Evolutionary conservation across 2,888 invertebrate species (phyloP), one percentile per base, ranked within the genome.

Genomic region (Tiphia femorata): DNA sequence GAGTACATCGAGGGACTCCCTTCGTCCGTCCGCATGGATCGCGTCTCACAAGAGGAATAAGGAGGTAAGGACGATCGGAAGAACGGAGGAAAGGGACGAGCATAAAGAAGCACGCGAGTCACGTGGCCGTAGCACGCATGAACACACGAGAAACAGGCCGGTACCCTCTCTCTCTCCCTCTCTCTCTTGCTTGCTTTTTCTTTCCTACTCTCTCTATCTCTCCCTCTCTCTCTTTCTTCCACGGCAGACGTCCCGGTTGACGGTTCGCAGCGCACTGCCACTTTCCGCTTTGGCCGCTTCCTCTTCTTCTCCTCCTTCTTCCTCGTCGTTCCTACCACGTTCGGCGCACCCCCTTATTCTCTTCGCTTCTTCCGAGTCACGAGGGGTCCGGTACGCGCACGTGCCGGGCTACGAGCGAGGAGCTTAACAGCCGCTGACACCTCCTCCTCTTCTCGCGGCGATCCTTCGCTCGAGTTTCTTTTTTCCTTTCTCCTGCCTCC

Each of bases 261-360:
- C 67, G 75, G 76, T 74, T 67, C 75, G 72, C 67, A 70, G 66
- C 67, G 67, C 66, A 77, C 77, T 77, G 77, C 67, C 66, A 67
- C 63, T 68, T 72, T 72, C 63, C 62, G 72, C 64, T 59, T 67
- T 59, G 66, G 59, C 62, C 64, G 59, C 64, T 64, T 63, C 64
- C 60, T 63, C 65, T 68, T 70, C 67, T 67, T 54, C 60, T 59
- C 56, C 61, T 59, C 57, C 62, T 64, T 55, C 43, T 42, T 33
- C 33, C 12, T 59, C 64, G 43, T 68, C 58, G 53, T 62, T 68
- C 50, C 64, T 68, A 16, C 37, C 19, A 65, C 62, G 64, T 58
- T 49, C 54, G 54, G 44, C 48, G 58, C 64, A 62, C 59, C 62
- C 65, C 58, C 51, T n/a, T n/a, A n/a, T n/a, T n/a, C n/a, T n/a